Evolutionary conservation across 2,888 invertebrate species (phyloP), one percentile per base, ranked within the genome.

Genomic region (Calliscelio sp.): DNA sequence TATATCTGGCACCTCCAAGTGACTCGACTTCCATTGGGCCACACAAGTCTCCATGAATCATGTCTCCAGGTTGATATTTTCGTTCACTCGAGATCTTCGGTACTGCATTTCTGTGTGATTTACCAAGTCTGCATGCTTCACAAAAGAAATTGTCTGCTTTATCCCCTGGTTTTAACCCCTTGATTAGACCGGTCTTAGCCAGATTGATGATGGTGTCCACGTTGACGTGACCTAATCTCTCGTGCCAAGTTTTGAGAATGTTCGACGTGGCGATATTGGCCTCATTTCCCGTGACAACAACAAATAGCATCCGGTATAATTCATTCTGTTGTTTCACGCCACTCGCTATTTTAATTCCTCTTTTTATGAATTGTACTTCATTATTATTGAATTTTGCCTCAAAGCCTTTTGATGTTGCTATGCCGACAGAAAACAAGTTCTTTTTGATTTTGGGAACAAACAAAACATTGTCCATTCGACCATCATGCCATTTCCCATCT

Each of bases 211-310:
- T 73, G 0, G 32, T 16, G 0, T 59, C 18, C 4, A 66, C 7
- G 20, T 80, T 80, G 8, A 73, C 2, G 24, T 87, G 86, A 16
- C 84, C 86, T 8, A 86, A 20, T 0, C 86, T 16, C 18, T 86
- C 77, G 35, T 88, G 86, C 87, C 88, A 87, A n/a, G 35, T 35
- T 20, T 82, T 59, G 8, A 84, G 25, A 20, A 66, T 49, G 6
- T 41, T 25, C 5, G 2, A 0, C 4, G 57, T 73, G 5, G 75
- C 22, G 4, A 79, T 11, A 22, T 83, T 83, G 4, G 49, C 84
- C 16, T 86, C 63, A 2, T 14, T n/a, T 0, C 10, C 7, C 14
- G 25, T 24, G 7, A 8, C 1, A 7, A n/a, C 14, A 0, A 28
- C 14, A 28, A 66, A 77, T 5, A 66, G 10, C 66, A 68, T 77